phyloP scores from a whole-genome alignment of 2,888 invertebrate genomes.

The Polylopha cassiicola region DNA sequence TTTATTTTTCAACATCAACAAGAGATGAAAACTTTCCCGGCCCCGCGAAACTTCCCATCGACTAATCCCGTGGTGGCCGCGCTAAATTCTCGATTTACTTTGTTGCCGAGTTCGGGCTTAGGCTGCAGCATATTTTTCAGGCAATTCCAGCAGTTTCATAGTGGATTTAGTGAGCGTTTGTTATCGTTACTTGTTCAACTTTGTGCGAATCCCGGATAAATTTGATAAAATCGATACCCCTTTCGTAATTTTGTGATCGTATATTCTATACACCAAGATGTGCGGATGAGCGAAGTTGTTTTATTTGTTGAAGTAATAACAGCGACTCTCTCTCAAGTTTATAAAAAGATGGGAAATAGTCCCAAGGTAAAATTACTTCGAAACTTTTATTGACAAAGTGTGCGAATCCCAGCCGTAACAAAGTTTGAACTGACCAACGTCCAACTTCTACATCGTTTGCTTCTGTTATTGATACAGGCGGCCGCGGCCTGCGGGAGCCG shows the following conservation, averaged over 20 bases:
- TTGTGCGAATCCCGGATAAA: slow-evolving; percentile 21
- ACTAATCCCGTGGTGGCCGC: slow-evolving; percentile 63
- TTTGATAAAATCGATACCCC: slow-evolving; percentile 2
- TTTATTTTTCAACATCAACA: slow-evolving; percentile 60
- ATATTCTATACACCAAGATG: slow-evolving; percentile 4
- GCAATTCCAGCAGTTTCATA: slow-evolving; percentile 52
- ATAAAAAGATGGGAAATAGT: slow-evolving; percentile 54
- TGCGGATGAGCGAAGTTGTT: slow-evolving; percentile 16
- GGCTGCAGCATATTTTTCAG: slow-evolving; percentile 66
- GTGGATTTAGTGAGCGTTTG: slow-evolving; percentile 58
- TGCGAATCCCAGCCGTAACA: slow-evolving; percentile 43
- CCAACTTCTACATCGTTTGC: slow-evolving; percentile 52
- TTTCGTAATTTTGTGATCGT: slow-evolving; percentile 1
- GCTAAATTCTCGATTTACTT: slow-evolving; percentile 71
- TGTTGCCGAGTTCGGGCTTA: slow-evolving; percentile 60
- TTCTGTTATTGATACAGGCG: slow-evolving; percentile 62
- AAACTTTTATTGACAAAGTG: slow-evolving; percentile 66
- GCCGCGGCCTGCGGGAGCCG: slow-evolving; percentile 36
- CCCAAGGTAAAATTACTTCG: slow-evolving; percentile 60
- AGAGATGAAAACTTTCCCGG: slow-evolving; percentile 64
- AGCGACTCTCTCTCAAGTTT: slow-evolving; percentile 38
- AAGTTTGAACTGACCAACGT: slow-evolving; percentile 58
- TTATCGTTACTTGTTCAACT: slow-evolving; percentile 57
- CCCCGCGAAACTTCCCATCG: slow-evolving; percentile 54
- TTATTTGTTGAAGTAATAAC: slow-evolving; percentile 45